Evolutionary conservation across 2,113 vertebrate genomes (phyloP).

Genomic region (Pao palembangensis): DNA sequence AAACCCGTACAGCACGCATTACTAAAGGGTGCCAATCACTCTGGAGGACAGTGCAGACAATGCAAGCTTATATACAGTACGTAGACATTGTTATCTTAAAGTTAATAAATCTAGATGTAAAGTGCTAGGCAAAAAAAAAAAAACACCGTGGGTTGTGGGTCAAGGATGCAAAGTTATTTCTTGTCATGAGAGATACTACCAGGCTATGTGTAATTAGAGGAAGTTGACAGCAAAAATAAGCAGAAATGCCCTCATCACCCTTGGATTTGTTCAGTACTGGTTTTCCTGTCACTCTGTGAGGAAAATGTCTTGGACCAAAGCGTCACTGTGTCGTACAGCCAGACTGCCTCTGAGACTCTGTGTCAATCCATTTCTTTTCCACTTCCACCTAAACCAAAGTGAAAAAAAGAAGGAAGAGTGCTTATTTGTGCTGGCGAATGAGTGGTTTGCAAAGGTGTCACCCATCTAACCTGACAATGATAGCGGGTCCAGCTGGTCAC

Average conservation of each 20-base stretch:
- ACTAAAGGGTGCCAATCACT: conserved; percentile 38
- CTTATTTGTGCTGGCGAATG: conserved; percentile 1
- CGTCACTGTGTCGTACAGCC: conserved; percentile 83
- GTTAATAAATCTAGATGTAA: conserved; percentile 63
- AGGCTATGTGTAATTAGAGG: conserved; percentile 40
- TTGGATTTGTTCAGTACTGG: conserved; percentile 1
- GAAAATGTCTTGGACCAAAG: conserved; percentile 14
- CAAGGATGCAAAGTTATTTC: conserved; percentile 44
- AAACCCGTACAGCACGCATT: conserved; percentile 17
- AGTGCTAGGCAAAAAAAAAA: conserved; percentile 64
- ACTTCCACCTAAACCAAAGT: conserved; percentile 84
- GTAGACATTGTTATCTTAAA: conserved; percentile 44
- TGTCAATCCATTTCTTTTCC: conserved; percentile 91
- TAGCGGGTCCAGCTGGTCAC: conserved; percentile 84
- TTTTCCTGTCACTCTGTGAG: conserved; percentile 17
- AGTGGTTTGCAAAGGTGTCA: neutral
- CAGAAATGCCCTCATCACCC: conserved; percentile 46
- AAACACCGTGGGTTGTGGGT: conserved; percentile 40
- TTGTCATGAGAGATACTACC: conserved; percentile 34
- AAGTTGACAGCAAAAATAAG: conserved; percentile 37
- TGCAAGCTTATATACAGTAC: conserved; percentile 55
- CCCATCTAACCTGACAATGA: conserved; percentile 82
- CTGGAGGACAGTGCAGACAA: conserved; percentile 63
- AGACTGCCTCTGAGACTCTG: conserved; percentile 80
- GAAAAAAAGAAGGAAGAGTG: conserved; percentile 1